Evolutionary conservation across 2,113 vertebrate species (phyloP), one percentile per base, ranked within the genome.

Genomic region (Puffinus mauretanicus): DNA sequence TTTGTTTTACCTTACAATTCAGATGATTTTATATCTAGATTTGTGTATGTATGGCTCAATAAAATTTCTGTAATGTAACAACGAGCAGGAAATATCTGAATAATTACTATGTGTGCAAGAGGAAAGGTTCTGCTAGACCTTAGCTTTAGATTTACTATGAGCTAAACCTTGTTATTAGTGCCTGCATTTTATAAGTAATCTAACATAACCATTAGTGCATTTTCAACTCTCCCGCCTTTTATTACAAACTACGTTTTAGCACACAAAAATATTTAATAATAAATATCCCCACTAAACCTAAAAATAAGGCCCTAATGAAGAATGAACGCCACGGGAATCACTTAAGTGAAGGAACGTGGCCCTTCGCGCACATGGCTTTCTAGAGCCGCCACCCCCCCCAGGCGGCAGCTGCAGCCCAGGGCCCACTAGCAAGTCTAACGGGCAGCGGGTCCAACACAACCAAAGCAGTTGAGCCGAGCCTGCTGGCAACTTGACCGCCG

Each of bases 281-380:
- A 42, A 22, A 6, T 3, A 70, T 2, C 26, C 20, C 9, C 20
- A 7, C 15, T 24, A 83, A 70, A 25, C 27, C 66, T 36, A 25
- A 47, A 57, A 51, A 38, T 6, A 21, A 38, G 17, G 44, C 49
- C 27, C 16, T 44, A 24, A 9, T 15, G 7, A 54, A 17, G 34
- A 11, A 7, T 1, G 26, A 34, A 11, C 30, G 36, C 30, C 51
- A 8, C 2, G 1, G n/a, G 21, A 30, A 8, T 3, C 7, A 13
- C 1, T 0, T 4, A 20, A 27, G 54, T 0, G 11, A 34, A 22
- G 40, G 21, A 25, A 14, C 2, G 4, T 1, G 32, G 44, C 6
- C 36, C 52, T 19, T 13, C 0, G 3, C 8, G 2, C 60, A 13
- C 44, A 5, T 0, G 13, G 49, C 40, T 36, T 27, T 18, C 66